phyloP scores from a whole-genome alignment of 2,113 vertebrate species.

The Prochilodus magdalenae region DNA sequence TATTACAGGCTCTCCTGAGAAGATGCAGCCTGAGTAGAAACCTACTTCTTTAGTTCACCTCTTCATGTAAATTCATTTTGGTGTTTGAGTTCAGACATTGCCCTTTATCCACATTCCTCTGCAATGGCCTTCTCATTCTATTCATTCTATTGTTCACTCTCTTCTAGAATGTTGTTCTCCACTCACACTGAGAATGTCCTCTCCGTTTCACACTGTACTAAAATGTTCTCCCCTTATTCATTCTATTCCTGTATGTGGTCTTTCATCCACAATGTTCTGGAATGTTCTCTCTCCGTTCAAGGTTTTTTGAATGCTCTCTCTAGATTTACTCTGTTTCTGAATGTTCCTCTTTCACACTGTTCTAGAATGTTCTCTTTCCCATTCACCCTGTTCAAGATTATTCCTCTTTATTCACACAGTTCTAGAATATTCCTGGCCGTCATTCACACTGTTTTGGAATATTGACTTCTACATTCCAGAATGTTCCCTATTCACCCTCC shows the following conservation, averaged over 20 bases:
- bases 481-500: neutral
- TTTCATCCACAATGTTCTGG: neutral
- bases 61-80: slow-evolving; percentile 21
- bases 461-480: neutral
- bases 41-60: slow-evolving; percentile 18
- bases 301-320: neutral
- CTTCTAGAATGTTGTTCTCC: too few species aligned
- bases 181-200: too few species aligned
- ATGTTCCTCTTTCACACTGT: neutral
- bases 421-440: neutral
- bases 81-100: too few species aligned
- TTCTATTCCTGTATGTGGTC: too few species aligned
- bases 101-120: too few species aligned
- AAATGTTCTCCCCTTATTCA: too few species aligned
- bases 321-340: neutral
- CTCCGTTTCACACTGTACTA: too few species aligned
- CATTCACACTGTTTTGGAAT: neutral
- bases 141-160: too few species aligned
- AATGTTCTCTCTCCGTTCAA: neutral
- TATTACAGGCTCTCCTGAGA: slow-evolving; percentile 24
- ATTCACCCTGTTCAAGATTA: too few species aligned
- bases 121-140: too few species aligned
- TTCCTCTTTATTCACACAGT: neutral
- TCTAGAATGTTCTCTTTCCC: neutral
- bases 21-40: slow-evolving; percentile 2